Evolutionary conservation across 2,113 vertebrate genomes (phyloP).

Genomic region (Hiodon alosoides): DNA sequence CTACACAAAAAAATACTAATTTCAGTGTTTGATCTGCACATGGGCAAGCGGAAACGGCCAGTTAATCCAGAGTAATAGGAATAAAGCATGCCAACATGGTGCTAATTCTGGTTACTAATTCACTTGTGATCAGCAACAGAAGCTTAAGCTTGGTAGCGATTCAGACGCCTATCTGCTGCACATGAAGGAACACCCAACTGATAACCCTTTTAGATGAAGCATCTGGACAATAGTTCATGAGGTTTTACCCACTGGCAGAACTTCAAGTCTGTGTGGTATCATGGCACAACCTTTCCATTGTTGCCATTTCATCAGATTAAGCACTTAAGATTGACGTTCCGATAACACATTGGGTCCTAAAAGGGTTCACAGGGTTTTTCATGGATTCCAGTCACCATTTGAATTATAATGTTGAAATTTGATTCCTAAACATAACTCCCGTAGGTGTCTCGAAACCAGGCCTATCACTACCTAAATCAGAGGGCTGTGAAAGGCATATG

Average conservation of each 20-base stretch:
- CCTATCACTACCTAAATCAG: neutral
- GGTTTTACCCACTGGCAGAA: neutral
- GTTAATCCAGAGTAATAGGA: neutral
- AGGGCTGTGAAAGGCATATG: neutral
- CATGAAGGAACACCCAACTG: constrained; percentile 31
- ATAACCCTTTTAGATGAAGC: constrained; percentile 30
- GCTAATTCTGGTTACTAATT: constrained; percentile 1
- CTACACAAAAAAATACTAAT: constrained; percentile 23
- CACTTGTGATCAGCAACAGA: constrained; percentile 16
- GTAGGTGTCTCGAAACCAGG: constrained; percentile 3
- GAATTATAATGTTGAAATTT: constrained; percentile 26
- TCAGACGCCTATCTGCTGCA: constrained; percentile 12
- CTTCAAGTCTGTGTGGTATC: constrained; percentile 16
- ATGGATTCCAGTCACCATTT: constrained; percentile 23
- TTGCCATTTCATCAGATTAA: constrained; percentile 27
- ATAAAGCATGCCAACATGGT: constrained; percentile 1
- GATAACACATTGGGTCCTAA: constrained; percentile 15
- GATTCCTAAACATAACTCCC: constrained; percentile 44
- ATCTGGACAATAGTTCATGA: neutral
- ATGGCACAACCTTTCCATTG: neutral
- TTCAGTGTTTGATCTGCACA: constrained; percentile 27
- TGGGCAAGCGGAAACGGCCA: constrained; percentile 17
- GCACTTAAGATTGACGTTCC: constrained; percentile 27
- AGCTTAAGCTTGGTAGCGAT: constrained; percentile 21
- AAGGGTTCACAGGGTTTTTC: constrained; percentile 37